Conservation (phyloP, 2,113 vertebrate genomes). For the Lynx canadensis region DNA sequence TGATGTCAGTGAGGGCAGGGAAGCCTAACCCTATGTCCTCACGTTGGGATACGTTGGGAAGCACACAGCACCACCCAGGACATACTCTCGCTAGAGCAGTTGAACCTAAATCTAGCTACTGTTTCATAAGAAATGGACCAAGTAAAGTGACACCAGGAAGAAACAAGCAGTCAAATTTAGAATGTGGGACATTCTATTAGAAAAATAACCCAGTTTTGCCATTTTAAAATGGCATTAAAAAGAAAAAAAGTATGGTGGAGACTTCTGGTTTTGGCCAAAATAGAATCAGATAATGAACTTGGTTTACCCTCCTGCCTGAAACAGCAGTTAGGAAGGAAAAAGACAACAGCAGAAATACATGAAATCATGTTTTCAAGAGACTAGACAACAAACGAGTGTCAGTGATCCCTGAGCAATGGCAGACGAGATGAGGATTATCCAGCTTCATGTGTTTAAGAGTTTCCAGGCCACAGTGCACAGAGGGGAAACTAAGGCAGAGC, state of each 20-base stretch:
- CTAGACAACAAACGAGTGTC: neutral
- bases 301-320: neutral
- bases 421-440: neutral
- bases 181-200: neutral
- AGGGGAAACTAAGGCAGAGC: neutral
- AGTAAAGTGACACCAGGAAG: neutral
- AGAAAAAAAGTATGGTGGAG: neutral
- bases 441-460: neutral
- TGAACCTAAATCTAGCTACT: neutral
- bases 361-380: neutral
- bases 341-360: neutral
- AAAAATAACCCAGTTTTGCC: neutral
- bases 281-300: neutral
- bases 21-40: neutral
- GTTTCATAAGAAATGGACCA: neutral
- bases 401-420: neutral
- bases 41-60: fast-evolving
- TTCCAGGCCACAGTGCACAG: neutral
- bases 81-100: neutral
- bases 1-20: neutral
- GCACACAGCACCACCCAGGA: neutral
- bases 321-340: neutral
- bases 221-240: neutral
- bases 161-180: neutral
- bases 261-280: neutral